A percentile compares a stretch with the other conserved stretches of the same genome.
Conservation (phyloP, 2,797 vertebrate genomes). For the Eupleurogrammus muticus region DNA sequence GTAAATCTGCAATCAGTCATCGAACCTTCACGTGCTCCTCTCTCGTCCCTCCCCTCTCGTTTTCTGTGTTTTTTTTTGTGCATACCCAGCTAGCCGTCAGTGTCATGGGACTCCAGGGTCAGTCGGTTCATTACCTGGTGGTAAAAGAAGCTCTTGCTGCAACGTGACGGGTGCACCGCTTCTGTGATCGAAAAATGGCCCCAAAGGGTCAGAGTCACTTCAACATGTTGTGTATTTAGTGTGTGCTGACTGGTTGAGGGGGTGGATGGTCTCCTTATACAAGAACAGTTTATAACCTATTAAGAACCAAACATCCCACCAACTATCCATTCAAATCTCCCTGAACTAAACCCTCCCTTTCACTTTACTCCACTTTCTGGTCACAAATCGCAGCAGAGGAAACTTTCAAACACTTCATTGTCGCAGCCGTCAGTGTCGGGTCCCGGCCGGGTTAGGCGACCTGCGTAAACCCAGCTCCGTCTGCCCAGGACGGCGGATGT, state of each 20-base stretch:
- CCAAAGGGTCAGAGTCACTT: too few species aligned
- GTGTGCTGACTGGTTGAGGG: too few species aligned
- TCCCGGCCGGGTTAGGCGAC: constrained; percentile 41
- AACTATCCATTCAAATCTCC: constrained; percentile 35
- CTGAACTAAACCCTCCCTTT: constrained; percentile 28
- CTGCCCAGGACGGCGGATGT: constrained; percentile 49
- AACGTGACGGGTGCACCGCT: too few species aligned
- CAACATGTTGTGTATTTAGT: too few species aligned
- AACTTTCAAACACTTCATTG: constrained; percentile 50
- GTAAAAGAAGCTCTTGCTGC: background rate
- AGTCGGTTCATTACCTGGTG: constrained; percentile 3
- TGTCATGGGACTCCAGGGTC: background rate
- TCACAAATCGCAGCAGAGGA: constrained; percentile 36
- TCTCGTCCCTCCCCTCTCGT: background rate
- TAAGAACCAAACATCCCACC: background rate
- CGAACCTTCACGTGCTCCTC: background rate
- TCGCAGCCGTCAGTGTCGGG: constrained; percentile 35
- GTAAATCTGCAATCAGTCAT: too few species aligned
- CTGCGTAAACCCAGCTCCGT: constrained; percentile 1
- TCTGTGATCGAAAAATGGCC: background rate
- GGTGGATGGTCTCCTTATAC: background rate
- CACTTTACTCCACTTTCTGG: constrained; percentile 26
- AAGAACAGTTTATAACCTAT: too few species aligned
- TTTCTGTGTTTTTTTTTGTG: background rate
- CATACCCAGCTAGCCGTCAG: background rate